These are phyloP conservation scores for Galeruca laticollis DNA, from an alignment of 2,888 invertebrate genomes.

Conservation along the genomic window DNA sequence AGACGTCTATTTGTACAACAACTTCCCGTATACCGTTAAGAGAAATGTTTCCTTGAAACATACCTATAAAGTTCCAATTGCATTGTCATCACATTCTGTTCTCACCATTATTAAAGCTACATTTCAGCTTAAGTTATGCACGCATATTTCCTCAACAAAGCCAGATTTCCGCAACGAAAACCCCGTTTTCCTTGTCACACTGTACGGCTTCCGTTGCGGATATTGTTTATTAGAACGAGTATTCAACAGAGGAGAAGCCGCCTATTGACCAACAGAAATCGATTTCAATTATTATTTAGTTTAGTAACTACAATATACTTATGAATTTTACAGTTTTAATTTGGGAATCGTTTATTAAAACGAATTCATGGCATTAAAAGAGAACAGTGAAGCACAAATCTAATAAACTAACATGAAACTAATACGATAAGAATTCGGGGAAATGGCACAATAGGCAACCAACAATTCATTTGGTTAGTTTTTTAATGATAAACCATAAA, in stretches of 20 bases:
- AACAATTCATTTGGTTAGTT: too few relatives aligned
- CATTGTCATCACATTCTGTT: conserved; percentile 26
- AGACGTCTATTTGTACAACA: conserved; percentile 10
- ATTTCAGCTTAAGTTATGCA: conserved; percentile 29
- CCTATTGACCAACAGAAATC: background rate
- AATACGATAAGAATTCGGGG: too few relatives aligned
- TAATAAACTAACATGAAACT: too few relatives aligned
- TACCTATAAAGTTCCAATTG: conserved; percentile 33
- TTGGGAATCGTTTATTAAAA: too few relatives aligned
- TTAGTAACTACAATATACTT: too few relatives aligned
- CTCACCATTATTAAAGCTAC: conserved; percentile 18
- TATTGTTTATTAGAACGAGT: background rate
- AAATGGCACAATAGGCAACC: too few relatives aligned
- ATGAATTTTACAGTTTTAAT: too few relatives aligned
- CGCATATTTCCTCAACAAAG: conserved; percentile 29
- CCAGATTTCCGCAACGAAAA: conserved; percentile 23
- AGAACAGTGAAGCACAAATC: too few relatives aligned
- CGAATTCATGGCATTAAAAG: too few relatives aligned
- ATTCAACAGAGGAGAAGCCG: background rate
- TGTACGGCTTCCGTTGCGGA: conserved; percentile 13
- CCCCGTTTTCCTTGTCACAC: conserved; percentile 16
- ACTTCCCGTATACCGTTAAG: conserved; percentile 5
- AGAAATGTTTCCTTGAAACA: conserved; percentile 13
- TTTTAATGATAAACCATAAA: too few relatives aligned
- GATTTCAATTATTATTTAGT: background rate